These are phyloP conservation scores for Paraplagusia blochii DNA, from an alignment of 2,113 vertebrate species.

Conservation along the genomic window DNA sequence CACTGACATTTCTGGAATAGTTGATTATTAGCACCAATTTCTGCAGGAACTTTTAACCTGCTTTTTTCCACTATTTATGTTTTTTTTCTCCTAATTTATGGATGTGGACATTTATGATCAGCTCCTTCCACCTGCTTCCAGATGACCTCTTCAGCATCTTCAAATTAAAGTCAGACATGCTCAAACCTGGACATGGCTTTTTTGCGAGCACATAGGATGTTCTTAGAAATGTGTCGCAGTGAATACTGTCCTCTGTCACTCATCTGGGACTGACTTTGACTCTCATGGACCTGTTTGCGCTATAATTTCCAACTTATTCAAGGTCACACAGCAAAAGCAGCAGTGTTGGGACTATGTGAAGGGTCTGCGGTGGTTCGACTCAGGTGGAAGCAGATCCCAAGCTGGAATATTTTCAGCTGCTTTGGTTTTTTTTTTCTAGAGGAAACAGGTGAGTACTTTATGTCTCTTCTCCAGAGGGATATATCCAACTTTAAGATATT, in stretches of 20 bases:
- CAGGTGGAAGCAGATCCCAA: slow-evolving; percentile 53
- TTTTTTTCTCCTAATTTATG: neutral
- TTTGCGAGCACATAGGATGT: slow-evolving; percentile 1
- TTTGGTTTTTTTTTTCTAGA: slow-evolving; percentile 30
- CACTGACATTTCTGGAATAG: slow-evolving; percentile 36
- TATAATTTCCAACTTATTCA: slow-evolving; percentile 7
- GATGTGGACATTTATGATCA: neutral
- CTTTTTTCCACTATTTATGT: neutral
- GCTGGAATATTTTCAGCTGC: slow-evolving; percentile 40
- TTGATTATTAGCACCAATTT: no score
- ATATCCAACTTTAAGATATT: neutral
- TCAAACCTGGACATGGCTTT: slow-evolving; percentile 6
- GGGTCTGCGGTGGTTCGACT: slow-evolving; percentile 9
- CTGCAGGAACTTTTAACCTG: slow-evolving; percentile 10
- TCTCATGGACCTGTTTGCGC: slow-evolving; percentile 26
- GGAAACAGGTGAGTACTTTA: slow-evolving; percentile 52
- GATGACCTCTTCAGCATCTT: neutral
- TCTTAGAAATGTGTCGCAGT: slow-evolving; percentile 21
- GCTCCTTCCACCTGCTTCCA: slow-evolving; percentile 1
- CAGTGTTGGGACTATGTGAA: slow-evolving; percentile 23
- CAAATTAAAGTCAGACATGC: slow-evolving; percentile 20
- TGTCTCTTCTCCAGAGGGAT: neutral
- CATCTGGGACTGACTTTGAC: slow-evolving; percentile 4
- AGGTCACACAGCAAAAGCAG: slow-evolving; percentile 8
- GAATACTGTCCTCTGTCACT: slow-evolving; percentile 4